These are phyloP conservation scores for Prinia subflava DNA, from an alignment of 2,113 vertebrate species.

Conservation along the genomic window DNA sequence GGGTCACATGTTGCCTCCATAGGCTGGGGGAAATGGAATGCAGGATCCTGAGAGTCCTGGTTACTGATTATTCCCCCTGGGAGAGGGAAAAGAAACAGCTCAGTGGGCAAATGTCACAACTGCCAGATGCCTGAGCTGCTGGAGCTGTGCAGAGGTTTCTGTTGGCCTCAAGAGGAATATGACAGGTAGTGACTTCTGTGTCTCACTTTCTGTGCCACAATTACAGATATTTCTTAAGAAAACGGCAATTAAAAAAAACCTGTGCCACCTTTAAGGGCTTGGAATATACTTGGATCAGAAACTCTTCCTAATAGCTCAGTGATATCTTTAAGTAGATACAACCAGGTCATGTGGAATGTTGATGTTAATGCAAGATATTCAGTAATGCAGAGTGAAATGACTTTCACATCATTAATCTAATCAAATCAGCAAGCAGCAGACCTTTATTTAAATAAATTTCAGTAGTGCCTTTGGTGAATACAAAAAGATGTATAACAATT, in stretches of 20 bases:
- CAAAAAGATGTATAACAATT: background rate
- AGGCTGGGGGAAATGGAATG: background rate
- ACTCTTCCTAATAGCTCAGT: background rate
- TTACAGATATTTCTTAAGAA: constrained; percentile 51
- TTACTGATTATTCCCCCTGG: background rate
- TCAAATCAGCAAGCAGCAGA: background rate
- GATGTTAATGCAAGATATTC: background rate
- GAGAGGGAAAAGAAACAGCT: background rate
- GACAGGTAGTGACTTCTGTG: constrained; percentile 53
- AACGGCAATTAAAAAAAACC: background rate
- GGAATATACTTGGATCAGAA: background rate
- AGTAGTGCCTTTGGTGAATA: background rate
- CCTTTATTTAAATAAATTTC: background rate
- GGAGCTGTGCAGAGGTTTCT: background rate
- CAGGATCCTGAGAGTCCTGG: background rate
- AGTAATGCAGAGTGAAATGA: background rate
- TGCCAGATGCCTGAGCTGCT: background rate
- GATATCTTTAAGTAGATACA: background rate
- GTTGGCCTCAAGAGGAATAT: background rate
- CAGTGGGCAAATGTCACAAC: background rate
- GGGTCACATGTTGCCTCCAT: rapidly evolving
- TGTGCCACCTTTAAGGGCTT: background rate
- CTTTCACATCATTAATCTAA: background rate
- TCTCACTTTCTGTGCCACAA: constrained; percentile 79
- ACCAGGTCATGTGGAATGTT: background rate